Evolutionary conservation across 2,888 invertebrate genomes (phyloP).

Genomic region (Nemotelus nigrinus): DNA sequence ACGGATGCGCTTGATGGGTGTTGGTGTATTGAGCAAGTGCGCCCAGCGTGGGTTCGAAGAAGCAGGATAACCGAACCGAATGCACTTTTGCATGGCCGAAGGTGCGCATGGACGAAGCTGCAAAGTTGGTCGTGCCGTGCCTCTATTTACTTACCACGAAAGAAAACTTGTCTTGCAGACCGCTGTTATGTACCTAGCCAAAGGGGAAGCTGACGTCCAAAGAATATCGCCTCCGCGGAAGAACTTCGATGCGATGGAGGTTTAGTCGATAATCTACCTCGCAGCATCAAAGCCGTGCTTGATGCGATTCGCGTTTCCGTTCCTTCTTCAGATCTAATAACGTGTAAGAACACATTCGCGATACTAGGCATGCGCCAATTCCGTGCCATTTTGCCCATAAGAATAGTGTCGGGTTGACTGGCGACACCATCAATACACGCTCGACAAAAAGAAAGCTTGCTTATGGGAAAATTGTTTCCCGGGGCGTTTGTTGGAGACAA

Average conservation of each 20-base stretch:
- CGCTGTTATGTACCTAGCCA: constrained; percentile 19
- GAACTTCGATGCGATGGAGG: constrained; percentile 6
- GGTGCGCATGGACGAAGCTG: constrained; percentile 39
- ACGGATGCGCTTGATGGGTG: constrained; percentile 24
- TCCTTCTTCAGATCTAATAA: neutral
- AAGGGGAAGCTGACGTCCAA: constrained; percentile 30
- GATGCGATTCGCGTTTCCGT: neutral
- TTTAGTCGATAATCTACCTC: constrained; percentile 39
- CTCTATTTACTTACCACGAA: constrained; percentile 14
- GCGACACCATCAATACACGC: constrained; percentile 20
- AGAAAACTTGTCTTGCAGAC: constrained; percentile 30
- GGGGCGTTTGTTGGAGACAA: neutral
- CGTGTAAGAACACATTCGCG: constrained; percentile 1
- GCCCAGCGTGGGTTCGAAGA: neutral
- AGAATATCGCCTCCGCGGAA: constrained; percentile 7
- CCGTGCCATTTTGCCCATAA: constrained; percentile 18
- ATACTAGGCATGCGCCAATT: constrained; percentile 13
- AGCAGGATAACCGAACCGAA: constrained; percentile 3
- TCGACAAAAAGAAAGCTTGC: constrained; percentile 2
- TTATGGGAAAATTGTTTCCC: constrained; percentile 29
- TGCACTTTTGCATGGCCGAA: constrained; percentile 16
- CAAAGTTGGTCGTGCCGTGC: neutral
- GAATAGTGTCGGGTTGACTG: constrained; percentile 24
- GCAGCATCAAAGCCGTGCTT: constrained; percentile 32
- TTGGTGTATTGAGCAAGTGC: constrained; percentile 8